These are phyloP conservation scores for Drosophila lini DNA, from an alignment of 1,140 invertebrate genomes.

Conservation along the genomic window DNA sequence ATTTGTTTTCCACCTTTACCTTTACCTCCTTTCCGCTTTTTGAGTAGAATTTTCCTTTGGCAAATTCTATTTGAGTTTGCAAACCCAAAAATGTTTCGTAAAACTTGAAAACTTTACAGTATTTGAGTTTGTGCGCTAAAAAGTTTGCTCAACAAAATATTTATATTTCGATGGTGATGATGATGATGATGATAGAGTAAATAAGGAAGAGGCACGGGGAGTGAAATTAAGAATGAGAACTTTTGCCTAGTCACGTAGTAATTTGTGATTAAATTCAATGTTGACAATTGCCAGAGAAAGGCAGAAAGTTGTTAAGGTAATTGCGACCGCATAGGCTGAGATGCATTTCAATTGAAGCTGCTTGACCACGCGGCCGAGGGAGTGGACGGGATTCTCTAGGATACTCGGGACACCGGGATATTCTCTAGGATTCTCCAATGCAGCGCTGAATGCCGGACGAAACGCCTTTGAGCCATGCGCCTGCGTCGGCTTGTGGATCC, in stretches of 20 bases:
- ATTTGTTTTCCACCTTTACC: conserved; percentile 12
- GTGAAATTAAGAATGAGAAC: neutral
- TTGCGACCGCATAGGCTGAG: conserved; percentile 66
- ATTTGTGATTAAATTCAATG: conserved; percentile 75
- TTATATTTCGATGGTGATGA: conserved; percentile 6
- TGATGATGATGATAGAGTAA: neutral
- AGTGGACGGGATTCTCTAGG: neutral
- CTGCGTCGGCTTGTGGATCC: conserved; percentile 73
- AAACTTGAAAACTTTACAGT: conserved; percentile 29
- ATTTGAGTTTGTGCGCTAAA: conserved; percentile 42
- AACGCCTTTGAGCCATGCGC: conserved; percentile 55
- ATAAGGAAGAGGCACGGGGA: neutral
- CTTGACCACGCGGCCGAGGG: conserved; percentile 2
- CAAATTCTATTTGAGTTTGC: conserved; percentile 26
- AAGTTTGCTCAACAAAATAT: conserved; percentile 45
- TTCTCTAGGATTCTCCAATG: conserved; percentile 21
- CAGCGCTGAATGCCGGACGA: conserved; percentile 55
- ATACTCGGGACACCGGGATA: neutral
- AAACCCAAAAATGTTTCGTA: conserved; percentile 20
- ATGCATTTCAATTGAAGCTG: conserved; percentile 67
- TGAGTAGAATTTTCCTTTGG: conserved; percentile 14
- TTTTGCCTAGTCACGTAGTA: conserved; percentile 50
- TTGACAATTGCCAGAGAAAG: conserved; percentile 58
- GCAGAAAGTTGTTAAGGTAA: conserved; percentile 71
- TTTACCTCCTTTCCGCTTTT: neutral